Conservation (phyloP, 2,888 invertebrate species). For the Nasonovia ribisnigri region DNA sequence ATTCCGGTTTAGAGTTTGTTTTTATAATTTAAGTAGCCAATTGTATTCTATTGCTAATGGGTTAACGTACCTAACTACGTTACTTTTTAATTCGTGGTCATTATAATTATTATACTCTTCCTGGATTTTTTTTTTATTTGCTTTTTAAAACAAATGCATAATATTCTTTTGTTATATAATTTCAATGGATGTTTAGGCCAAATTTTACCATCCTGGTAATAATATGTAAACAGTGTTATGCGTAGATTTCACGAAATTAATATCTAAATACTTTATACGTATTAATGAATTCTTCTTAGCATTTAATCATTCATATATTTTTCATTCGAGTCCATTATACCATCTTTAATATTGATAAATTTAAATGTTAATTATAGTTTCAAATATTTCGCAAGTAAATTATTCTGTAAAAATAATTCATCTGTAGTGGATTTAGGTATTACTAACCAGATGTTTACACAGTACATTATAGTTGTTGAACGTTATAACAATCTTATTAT, state of each 20-base stretch:
- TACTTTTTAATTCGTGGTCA: neutral
- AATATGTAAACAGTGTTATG: neutral
- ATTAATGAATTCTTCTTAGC: neutral
- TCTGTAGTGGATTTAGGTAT: neutral
- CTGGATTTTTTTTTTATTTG: neutral
- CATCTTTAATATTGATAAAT: neutral
- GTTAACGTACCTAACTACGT: neutral
- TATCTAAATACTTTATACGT: neutral
- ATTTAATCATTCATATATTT: neutral
- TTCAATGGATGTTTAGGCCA: neutral
- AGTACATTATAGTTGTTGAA: constrained; percentile 3
- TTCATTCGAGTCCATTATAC: neutral
- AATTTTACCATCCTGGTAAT: neutral
- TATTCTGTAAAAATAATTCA: constrained; percentile 19
- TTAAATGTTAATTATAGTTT: neutral
- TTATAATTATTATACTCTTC: neutral
- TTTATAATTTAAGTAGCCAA: neutral
- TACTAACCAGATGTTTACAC: constrained; percentile 11
- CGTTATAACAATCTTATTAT: constrained; percentile 29
- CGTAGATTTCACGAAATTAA: neutral
- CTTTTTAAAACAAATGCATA: neutral
- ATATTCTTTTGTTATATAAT: neutral
- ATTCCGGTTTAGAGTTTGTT: neutral
- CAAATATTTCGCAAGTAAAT: neutral
- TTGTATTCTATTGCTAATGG: neutral